Evolutionary conservation across 1,140 invertebrate genomes (phyloP), one percentile per base, ranked within the genome.

Genomic region (Meloidogyne exigua): DNA sequence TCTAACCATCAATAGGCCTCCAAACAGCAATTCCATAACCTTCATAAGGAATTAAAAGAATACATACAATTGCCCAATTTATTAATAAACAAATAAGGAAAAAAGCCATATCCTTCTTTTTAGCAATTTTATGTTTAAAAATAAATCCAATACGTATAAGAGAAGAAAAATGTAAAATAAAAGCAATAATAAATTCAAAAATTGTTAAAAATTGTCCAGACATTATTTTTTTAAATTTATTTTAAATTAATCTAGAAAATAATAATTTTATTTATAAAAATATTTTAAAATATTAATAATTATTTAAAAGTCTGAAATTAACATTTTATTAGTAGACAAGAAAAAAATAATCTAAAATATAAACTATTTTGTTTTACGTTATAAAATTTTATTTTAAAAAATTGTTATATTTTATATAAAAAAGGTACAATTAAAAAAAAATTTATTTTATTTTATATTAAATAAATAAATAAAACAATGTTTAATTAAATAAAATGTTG

Each of bases 11-110:
- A 36, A 32, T 11, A 62, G 72, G 72, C 26, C 57, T 26, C 72
- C 72, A 73, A 12, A 64, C 65, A 65, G 23, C 12, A 36, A 73
- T 73, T 62, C 72, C 65, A 65, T 73, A 73, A 13, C 15, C 23
- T 65, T 73, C 72, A 65, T 73, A 73, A 32, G 72, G 72, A 21
- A 73, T 73, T 62, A 73, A 36, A n/a, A 73, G 25, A n/a, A 57
- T 7, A 36, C 72, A 73, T 32, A 73, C 62, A 26, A 73, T 2
- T n/a, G 72, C 21, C 72, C 72, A 73, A 65, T 73, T 73, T 9
- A 73, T 21, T 12, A 73, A 36, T 65, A 73, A 21, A 62, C 57
- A 23, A 62, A 73, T 57, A 12, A 73, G 25, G 11, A 73, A 73
- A 65, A 49, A 11, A 1, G 72, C 62, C 13, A 73, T 65, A 11